Evolutionary conservation across 2,113 vertebrate genomes (phyloP), one percentile per base, ranked within the genome.

Genomic region (Dinomys branickii): DNA sequence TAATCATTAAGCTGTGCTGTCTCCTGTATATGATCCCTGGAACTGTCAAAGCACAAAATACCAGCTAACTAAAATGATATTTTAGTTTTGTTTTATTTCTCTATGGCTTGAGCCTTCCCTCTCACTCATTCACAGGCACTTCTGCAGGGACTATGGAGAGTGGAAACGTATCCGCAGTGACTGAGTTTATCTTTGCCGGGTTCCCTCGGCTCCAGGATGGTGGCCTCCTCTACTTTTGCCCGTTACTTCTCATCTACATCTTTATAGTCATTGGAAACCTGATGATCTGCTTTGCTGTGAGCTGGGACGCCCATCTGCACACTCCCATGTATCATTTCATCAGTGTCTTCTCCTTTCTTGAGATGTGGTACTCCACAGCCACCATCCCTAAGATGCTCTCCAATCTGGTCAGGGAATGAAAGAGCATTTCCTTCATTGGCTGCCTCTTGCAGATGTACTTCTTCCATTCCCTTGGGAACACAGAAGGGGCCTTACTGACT

Each of bases 111-210:
- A 9, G 56, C 35, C 26, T 30, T 77, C 41, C 73, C 13, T 30
- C 38, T 75, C 13, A 50, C 4, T 78, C 19, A 47, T 56, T 58
- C 24, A 28, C 44, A 85, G 20, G 44, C 52, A 35, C 1, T 13
- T 14, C 12, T 58, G 5, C 61, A 26, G 22, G 47, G n/a, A 24
- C 73, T 47, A 69, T 96, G 63, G 30, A 35, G 10, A 52, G 2
- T 24, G 35, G 33, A 81, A 94, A 77, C 7, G 3, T 71, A 54
- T 80, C 61, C 33, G 26, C 35, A 59, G 63, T 87, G 63, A 85
- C 59, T 35, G 95, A 86, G 54, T 90, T 94, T 44, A 54, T 96
- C 52, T 89, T 90, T 61, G 50, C 41, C 63, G 83, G 78, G 33
- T 95, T 75, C 20, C 67, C 91, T 58, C 73, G 44, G 41, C 13